phyloP scores from a whole-genome alignment of 2,888 invertebrate species.

The Mantis religiosa region DNA sequence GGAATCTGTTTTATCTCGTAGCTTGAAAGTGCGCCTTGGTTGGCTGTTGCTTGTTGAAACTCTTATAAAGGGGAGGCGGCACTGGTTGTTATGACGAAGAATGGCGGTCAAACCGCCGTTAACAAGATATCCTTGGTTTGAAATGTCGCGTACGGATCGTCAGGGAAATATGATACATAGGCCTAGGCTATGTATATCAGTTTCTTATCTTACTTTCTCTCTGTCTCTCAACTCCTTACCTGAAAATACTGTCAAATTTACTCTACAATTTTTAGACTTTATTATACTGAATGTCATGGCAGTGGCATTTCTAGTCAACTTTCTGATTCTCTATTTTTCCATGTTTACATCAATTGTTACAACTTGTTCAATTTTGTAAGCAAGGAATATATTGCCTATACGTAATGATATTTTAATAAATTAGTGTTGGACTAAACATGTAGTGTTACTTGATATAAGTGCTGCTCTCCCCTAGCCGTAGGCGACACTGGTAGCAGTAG shows the following conservation, averaged over 20 bases:
- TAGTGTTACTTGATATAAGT: constrained; percentile 8
- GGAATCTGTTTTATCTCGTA: not conserved
- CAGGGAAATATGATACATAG: constrained; percentile 27
- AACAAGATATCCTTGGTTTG: constrained; percentile 32
- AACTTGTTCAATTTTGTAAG: constrained; percentile 32
- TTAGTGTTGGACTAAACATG: constrained; percentile 32
- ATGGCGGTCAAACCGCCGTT: not conserved
- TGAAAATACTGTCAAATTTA: constrained; percentile 30
- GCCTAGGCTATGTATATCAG: constrained; percentile 28
- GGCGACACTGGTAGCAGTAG: not conserved
- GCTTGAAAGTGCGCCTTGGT: not conserved
- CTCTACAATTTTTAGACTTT: constrained; percentile 31
- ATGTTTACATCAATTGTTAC: constrained; percentile 33
- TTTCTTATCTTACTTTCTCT: constrained; percentile 25
- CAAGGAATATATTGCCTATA: constrained; percentile 32
- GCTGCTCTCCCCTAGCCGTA: not conserved
- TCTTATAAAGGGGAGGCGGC: not conserved
- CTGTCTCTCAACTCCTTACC: constrained; percentile 32
- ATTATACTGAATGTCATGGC: constrained; percentile 30
- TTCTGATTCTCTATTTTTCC: constrained; percentile 32
- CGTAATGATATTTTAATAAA: constrained; percentile 33
- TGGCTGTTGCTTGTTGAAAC: not conserved
- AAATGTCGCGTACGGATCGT: constrained; percentile 27
- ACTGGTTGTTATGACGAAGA: not conserved
- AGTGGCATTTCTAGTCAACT: constrained; percentile 32